A percentile compares a stretch with the other conserved stretches of the same genome.
These are phyloP conservation scores for Asobara japonica DNA, from an alignment of 1,140 invertebrate genomes.

Conservation along the genomic window DNA sequence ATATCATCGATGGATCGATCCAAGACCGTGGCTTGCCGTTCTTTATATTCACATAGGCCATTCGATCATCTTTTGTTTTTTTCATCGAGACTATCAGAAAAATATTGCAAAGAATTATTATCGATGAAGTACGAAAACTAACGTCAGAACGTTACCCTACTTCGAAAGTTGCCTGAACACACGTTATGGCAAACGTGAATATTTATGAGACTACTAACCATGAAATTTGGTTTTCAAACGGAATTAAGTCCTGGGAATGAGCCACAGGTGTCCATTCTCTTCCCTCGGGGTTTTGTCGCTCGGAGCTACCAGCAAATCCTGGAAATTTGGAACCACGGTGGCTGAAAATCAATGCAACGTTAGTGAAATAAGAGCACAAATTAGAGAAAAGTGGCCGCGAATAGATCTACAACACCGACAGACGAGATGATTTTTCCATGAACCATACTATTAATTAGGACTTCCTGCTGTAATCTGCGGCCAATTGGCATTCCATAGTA, in stretches of 20 bases:
- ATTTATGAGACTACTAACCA: not conserved
- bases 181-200: not conserved
- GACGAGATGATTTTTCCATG: no score
- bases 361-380: not conserved
- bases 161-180: not conserved
- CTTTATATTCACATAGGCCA: no score
- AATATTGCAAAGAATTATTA: no score
- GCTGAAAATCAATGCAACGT: not conserved
- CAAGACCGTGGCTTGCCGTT: no score
- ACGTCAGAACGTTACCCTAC: no score
- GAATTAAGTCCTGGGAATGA: not conserved
- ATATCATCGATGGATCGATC: no score
- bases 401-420: not conserved
- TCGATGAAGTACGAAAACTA: no score
- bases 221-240: not conserved
- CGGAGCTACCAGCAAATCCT: not conserved
- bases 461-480: no score
- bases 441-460: no score
- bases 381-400: not conserved
- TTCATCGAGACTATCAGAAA: no score
- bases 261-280: not conserved
- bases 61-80: no score
- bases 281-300: not conserved
- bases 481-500: no score
- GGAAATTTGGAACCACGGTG: not conserved